A percentile compares a stretch with the other conserved stretches of the same genome.
Conservation (phyloP, 1,140 invertebrate genomes). For the Hydropsyche tenuis region DNA sequence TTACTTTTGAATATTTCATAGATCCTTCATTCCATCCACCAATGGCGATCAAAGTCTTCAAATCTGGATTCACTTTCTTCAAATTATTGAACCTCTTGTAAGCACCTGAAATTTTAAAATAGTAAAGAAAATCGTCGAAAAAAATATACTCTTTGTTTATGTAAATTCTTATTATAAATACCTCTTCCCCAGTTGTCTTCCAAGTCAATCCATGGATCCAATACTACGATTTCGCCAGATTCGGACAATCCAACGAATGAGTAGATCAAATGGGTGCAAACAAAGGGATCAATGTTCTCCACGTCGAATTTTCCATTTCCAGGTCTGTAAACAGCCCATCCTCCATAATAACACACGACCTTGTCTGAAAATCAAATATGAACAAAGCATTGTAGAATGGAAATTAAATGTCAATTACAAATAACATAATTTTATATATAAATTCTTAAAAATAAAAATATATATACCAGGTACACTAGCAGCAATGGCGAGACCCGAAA, state of each 20-base stretch:
- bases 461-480: background rate
- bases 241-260: slow-evolving; percentile 70
- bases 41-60: slow-evolving; percentile 68
- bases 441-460: background rate
- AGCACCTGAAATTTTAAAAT: slow-evolving; percentile 48
- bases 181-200: slow-evolving; percentile 59
- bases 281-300: slow-evolving; percentile 70
- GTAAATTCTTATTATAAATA: slow-evolving; percentile 37
- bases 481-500: background rate
- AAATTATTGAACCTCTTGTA: slow-evolving; percentile 59
- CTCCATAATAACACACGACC: slow-evolving; percentile 75
- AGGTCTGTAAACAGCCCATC: slow-evolving; percentile 74
- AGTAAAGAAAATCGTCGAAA: background rate
- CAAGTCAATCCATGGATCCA: slow-evolving; percentile 72
- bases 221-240: slow-evolving; percentile 58
- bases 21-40: slow-evolving; percentile 70
- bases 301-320: slow-evolving; percentile 71
- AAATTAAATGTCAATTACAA: too few relatives aligned
- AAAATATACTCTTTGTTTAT: background rate
- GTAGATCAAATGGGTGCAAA: slow-evolving; percentile 80
- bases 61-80: slow-evolving; percentile 61
- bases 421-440: background rate
- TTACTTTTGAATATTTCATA: slow-evolving; percentile 57
- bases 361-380: slow-evolving; percentile 55
- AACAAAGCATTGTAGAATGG: too few relatives aligned